Percentiles rank a stretch among this genome's conserved stretches.
Conservation (phyloP, 2,797 vertebrate species). For the Pseudochirops cupreus region DNA sequence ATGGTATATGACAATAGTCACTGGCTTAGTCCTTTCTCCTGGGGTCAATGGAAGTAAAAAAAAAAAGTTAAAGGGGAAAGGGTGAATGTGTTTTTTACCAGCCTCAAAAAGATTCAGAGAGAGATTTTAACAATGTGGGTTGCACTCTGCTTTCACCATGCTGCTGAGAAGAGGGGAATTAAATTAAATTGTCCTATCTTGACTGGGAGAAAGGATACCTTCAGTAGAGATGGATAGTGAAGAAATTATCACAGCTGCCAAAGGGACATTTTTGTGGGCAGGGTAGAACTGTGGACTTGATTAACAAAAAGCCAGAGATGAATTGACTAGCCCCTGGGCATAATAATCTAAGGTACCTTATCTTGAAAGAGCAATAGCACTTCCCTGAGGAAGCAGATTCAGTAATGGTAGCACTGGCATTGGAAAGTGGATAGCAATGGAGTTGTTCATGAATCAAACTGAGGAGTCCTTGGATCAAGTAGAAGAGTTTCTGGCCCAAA, state of each 20-base stretch:
- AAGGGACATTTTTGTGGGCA: not conserved
- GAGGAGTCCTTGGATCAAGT: not conserved
- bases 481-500: not conserved
- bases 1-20: not conserved
- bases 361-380: not conserved
- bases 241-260: not conserved
- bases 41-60: not conserved
- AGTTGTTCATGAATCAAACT: not conserved
- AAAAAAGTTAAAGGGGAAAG: not conserved
- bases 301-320: not conserved
- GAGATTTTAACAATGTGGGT: not conserved
- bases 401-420: not conserved
- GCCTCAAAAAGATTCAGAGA: not conserved
- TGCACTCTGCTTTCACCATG: not conserved
- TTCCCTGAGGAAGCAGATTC: not conserved
- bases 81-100: not conserved
- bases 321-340: not conserved
- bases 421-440: not conserved
- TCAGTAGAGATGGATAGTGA: not conserved
- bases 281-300: not conserved
- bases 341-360: not conserved
- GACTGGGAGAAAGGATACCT: not conserved
- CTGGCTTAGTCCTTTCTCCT: not conserved
- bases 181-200: not conserved
- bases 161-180: not conserved